Evolutionary conservation across 2,797 vertebrate genomes (phyloP).

Genomic region (Silurus aristotelis): DNA sequence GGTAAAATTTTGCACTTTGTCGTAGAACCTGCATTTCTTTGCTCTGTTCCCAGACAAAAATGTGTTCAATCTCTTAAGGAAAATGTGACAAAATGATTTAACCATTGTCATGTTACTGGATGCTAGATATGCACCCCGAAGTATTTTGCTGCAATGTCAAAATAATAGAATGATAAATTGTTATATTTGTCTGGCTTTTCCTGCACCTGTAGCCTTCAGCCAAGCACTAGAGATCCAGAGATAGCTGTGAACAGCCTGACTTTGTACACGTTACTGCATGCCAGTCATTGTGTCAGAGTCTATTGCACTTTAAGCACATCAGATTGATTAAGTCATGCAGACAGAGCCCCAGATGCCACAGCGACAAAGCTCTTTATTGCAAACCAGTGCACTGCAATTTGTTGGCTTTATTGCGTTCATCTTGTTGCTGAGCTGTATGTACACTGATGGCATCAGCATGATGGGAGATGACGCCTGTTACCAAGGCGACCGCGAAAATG

Average conservation of each 20-base stretch:
- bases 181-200: not conserved
- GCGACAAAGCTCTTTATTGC: conserved; percentile 43
- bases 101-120: not conserved
- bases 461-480: conserved; percentile 50
- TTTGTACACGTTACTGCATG: conserved; percentile 15
- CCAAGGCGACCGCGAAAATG: conserved; percentile 50
- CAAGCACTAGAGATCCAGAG: not conserved
- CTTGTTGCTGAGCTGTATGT: conserved; percentile 46
- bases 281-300: conserved; percentile 36
- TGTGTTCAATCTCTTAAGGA: not conserved
- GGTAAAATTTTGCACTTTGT: not conserved
- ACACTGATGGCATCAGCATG: conserved; percentile 40
- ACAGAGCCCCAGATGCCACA: conserved; percentile 29
- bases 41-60: not conserved
- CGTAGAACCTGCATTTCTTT: not conserved
- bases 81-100: not conserved
- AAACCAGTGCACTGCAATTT: conserved; percentile 45
- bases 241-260: conserved; percentile 8
- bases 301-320: conserved; percentile 44
- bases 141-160: not conserved
- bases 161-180: not conserved
- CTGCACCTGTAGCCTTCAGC: conserved; percentile 19
- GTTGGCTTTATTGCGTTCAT: conserved; percentile 51
- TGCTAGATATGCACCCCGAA: not conserved
- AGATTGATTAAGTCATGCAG: conserved; percentile 44